Conservation (phyloP, 1,140 invertebrate species). For the Arion vulgaris region DNA sequence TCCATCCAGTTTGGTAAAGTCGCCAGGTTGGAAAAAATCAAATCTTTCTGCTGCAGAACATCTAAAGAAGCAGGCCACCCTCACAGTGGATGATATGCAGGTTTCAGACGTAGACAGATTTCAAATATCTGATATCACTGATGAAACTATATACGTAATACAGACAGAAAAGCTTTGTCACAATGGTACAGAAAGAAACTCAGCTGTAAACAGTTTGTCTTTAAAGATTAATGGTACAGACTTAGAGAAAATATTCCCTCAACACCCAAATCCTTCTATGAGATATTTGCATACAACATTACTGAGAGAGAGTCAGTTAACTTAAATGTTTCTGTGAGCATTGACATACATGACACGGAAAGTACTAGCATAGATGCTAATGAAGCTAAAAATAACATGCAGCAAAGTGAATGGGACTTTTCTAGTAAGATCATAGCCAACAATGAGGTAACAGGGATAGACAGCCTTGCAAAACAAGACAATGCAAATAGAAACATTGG, state of each 20-base stretch:
- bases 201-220: background rate
- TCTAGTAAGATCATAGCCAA: background rate
- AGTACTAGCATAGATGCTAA: background rate
- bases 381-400: conserved; percentile 26
- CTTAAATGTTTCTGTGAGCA: background rate
- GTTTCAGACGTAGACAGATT: background rate
- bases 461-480: background rate
- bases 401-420: background rate
- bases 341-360: background rate
- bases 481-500: conserved; percentile 17
- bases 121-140: background rate
- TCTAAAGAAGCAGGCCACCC: background rate
- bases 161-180: background rate
- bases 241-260: background rate
- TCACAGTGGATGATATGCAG: background rate
- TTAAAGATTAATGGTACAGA: background rate
- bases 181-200: background rate
- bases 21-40: background rate
- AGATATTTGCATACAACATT: background rate
- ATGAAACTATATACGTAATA: background rate
- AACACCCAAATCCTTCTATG: background rate
- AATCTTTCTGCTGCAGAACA: background rate
- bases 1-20: background rate
- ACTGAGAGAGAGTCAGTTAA: too few species aligned
- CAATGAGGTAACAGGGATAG: background rate